Evolutionary conservation across 1,140 invertebrate species (phyloP).

Genomic region (Thaumetopoea pityocampa): DNA sequence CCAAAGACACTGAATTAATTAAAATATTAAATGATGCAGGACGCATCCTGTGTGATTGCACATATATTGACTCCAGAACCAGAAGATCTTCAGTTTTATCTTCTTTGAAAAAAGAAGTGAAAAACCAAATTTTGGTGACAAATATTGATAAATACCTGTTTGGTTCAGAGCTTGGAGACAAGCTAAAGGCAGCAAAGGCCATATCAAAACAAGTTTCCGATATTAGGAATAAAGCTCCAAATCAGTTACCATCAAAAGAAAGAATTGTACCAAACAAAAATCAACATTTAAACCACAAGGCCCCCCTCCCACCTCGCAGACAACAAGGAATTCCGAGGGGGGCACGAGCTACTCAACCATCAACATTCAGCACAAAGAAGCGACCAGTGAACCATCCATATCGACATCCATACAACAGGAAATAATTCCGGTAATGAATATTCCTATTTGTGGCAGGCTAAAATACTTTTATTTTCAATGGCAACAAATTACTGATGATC

Average conservation of each 20-base stretch:
- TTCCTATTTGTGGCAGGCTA: too few species aligned
- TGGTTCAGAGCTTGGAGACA: slow-evolving; percentile 18
- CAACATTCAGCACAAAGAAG: too few species aligned
- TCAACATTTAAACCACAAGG: slow-evolving; percentile 27
- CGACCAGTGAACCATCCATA: too few species aligned
- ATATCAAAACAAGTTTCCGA: slow-evolving; percentile 23
- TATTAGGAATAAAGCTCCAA: slow-evolving; percentile 4
- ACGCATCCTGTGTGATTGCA: slow-evolving; percentile 10
- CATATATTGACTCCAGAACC: slow-evolving; percentile 10
- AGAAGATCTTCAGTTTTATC: slow-evolving; percentile 15
- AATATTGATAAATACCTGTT: slow-evolving; percentile 25
- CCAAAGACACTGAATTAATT: neutral
- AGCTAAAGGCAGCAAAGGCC: slow-evolving; percentile 21
- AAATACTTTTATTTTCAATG: too few species aligned
- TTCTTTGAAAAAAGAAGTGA: slow-evolving; percentile 22
- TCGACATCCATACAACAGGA: too few species aligned
- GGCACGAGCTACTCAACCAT: slow-evolving; percentile 13
- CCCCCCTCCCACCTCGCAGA: slow-evolving; percentile 13
- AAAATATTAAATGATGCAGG: slow-evolving; percentile 8
- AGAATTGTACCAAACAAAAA: neutral
- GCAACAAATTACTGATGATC: too few species aligned
- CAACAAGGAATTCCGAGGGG: slow-evolving; percentile 3
- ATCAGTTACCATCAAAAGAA: too few species aligned
- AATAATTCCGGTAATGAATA: too few species aligned
- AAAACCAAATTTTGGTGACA: slow-evolving; percentile 19